Percentiles rank a stretch among this genome's conserved stretches.
phyloP scores from a whole-genome alignment of 2,888 invertebrate genomes.

The Shargacucullia verbasci region DNA sequence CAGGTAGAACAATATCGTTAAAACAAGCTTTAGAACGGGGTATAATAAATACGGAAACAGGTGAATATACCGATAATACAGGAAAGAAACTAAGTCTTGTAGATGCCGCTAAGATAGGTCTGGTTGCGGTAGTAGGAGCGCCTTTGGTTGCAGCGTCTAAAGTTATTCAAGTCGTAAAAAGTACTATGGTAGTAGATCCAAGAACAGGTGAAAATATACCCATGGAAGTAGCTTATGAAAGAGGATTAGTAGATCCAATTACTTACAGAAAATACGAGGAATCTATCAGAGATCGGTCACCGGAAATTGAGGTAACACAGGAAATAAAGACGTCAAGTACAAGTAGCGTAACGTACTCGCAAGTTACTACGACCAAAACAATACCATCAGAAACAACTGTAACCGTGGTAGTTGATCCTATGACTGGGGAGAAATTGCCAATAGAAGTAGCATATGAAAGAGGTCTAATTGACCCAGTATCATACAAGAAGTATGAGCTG shows the following conservation, averaged over 20 bases:
- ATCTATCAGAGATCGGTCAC: conserved; percentile 77
- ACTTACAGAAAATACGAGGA: conserved; percentile 87
- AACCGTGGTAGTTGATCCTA: conserved; percentile 91
- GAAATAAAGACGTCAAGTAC: conserved; percentile 60
- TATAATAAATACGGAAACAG: conserved; percentile 92
- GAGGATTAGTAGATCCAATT: conserved; percentile 91
- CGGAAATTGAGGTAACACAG: conserved; percentile 64
- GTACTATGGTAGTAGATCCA: conserved; percentile 92
- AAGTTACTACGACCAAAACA: conserved; percentile 60
- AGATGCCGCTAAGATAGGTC: conserved; percentile 93
- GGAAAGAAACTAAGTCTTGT: conserved; percentile 91
- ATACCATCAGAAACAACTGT: conserved; percentile 76
- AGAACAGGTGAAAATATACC: conserved; percentile 94
- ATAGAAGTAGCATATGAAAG: conserved; percentile 93
- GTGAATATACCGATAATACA: conserved; percentile 91
- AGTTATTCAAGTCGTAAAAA: conserved; percentile 91
- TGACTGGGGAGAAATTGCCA: conserved; percentile 93
- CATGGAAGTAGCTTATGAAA: conserved; percentile 94
- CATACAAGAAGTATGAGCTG: conserved; percentile 83
- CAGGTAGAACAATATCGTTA: conserved; percentile 91
- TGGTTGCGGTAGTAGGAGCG: conserved; percentile 93
- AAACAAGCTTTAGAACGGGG: conserved; percentile 94
- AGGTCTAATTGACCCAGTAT: conserved; percentile 82
- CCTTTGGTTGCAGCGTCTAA: conserved; percentile 93
- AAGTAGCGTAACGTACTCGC: conserved; percentile 63